Evolutionary conservation across 2,113 vertebrate species (phyloP).

Genomic region (Passer domesticus): DNA sequence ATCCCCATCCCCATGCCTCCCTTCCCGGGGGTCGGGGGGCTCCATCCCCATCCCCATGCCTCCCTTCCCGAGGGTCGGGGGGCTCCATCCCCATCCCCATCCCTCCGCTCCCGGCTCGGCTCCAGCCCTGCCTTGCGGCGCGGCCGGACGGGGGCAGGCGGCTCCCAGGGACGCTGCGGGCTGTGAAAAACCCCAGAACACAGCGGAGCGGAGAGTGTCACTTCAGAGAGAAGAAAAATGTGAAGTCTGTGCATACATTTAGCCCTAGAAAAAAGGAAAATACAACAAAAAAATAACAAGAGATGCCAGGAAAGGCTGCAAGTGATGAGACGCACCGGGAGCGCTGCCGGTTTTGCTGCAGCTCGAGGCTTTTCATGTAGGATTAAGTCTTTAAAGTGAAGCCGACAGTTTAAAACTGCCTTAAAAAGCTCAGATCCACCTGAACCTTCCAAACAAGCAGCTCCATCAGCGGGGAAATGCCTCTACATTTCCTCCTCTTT

Average conservation of each 20-base stretch:
- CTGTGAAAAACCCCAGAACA: background rate
- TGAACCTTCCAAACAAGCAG: background rate
- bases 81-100: background rate
- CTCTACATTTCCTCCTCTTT: background rate
- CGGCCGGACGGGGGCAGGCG: background rate
- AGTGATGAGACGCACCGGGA: background rate
- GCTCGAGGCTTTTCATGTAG: background rate
- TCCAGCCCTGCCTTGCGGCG: background rate
- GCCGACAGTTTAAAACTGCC: background rate
- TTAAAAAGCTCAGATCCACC: background rate
- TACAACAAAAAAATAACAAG: background rate
- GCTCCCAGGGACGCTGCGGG: background rate
- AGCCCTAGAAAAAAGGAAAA: background rate
- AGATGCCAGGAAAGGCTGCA: background rate
- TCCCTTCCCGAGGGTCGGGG: too few species aligned
- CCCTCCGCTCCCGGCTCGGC: too few species aligned
- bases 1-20: background rate
- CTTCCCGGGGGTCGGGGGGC: background rate
- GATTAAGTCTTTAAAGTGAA: background rate
- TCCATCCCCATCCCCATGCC: too few species aligned
- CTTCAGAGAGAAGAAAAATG: background rate
- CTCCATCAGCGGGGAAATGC: background rate
- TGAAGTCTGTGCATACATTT: fast-evolving
- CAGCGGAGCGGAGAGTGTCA: fast-evolving
- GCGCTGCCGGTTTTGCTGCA: background rate